Percentiles rank a stretch among this genome's conserved stretches.
Conservation (phyloP, 2,888 invertebrate species). For the Prionchulus punctatus region DNA sequence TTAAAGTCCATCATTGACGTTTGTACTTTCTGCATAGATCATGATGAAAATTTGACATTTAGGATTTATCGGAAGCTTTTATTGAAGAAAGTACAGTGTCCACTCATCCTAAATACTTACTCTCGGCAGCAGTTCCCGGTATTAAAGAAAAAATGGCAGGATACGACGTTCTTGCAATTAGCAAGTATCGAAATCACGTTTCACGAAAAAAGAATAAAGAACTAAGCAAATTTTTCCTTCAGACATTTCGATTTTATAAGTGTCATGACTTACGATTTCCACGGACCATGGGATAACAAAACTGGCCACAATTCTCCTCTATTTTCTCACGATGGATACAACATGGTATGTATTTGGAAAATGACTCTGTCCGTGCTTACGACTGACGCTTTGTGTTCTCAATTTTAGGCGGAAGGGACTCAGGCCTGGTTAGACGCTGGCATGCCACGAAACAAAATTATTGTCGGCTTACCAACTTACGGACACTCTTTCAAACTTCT, state of each 20-base stretch:
- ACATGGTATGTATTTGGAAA: slow-evolving; percentile 5
- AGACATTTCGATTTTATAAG: slow-evolving; percentile 15
- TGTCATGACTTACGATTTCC: slow-evolving; percentile 24
- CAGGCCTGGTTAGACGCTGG: slow-evolving; percentile 16
- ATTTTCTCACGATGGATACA: slow-evolving; percentile 11
- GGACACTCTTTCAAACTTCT: slow-evolving; percentile 22
- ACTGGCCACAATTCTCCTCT: slow-evolving; percentile 33
- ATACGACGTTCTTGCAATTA: slow-evolving; percentile 14
- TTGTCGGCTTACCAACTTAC: slow-evolving; percentile 25
- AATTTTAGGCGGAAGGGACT: slow-evolving; percentile 15
- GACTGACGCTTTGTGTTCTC: too few relatives aligned
- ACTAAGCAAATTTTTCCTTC: slow-evolving; percentile 4
- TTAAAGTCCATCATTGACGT: background rate
- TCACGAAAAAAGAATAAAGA: background rate
- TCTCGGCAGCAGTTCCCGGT: slow-evolving; percentile 11
- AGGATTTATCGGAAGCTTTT: background rate
- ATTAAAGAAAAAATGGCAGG: slow-evolving; percentile 14
- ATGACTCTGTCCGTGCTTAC: too few relatives aligned
- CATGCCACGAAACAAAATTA: slow-evolving; percentile 18
- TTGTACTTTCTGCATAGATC: background rate
- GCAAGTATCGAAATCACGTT: slow-evolving; percentile 10
- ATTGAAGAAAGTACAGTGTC: background rate
- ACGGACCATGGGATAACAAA: slow-evolving; percentile 29
- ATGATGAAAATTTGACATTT: background rate
- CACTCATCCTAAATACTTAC: background rate